Base-by-base conservation (phyloP, 2,888 invertebrate species). In the Eugnorisma glareosa region DNA sequence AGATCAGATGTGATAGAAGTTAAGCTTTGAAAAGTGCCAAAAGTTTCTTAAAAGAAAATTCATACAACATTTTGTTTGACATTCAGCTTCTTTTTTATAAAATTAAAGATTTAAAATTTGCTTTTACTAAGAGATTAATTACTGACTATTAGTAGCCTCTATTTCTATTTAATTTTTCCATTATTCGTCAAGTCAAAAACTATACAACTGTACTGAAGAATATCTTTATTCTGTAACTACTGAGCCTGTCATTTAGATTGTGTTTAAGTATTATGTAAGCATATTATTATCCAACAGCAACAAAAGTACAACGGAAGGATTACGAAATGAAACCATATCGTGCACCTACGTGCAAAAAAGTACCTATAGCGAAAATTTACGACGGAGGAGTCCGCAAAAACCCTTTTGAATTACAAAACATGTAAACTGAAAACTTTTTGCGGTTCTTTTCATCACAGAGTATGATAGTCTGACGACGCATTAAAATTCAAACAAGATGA, bases 221-320 rank as follows among this genome's bases (percentile, higher is more conserved):
- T 54, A n/a, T 40, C 10, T 67, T 61, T 15, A 63, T 64, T 76
- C 68, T 57, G 35, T 48, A 77, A 51, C 10, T 67, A 51, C 28
- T 35, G 66, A 43, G 21, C 35, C 37, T 70, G 67, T 51, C 61
- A 83, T 73, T 64, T 61, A 83, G 59, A 73, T 63, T 57, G 28
- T 70, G 21, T 48, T 64, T 57, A 51, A 67, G 31, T 37, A 57
- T 82, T 82, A 83, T 67, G 69, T 67, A 83, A 83, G 57, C 40
- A 57, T 59, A 61, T 71, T 63, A 84, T 73, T 84, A 84, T 67
- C 35, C 63, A 74, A 84, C 70, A 67, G 45, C 18, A 57, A 57
- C 63, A 70, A 70, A 73, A 67, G 74, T 64, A 70, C 73, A 79
- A 63, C 54, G 40, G 61, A 73, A 63, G 31, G 48, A 73, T 84